These are phyloP conservation scores for Laothoe populi DNA, from an alignment of 2,888 invertebrate species.

Conservation along the genomic window DNA sequence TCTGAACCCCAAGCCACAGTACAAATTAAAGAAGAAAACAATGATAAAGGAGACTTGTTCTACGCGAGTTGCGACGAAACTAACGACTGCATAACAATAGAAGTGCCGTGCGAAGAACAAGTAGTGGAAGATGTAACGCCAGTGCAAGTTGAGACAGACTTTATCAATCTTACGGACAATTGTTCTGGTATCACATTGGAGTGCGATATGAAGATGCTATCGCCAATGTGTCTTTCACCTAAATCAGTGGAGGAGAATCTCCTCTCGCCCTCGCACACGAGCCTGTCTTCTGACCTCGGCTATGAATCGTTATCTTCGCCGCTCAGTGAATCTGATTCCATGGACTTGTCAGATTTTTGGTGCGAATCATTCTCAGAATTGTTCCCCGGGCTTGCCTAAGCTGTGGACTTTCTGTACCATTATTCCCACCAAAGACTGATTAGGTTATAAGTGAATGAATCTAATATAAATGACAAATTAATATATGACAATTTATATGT, in stretches of 20 bases:
- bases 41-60: conserved; percentile 86
- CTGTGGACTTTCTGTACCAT: conserved; percentile 50
- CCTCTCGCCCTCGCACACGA: conserved; percentile 74
- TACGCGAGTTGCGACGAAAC: conserved; percentile 90
- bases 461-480: conserved; percentile 56
- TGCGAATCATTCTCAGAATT: conserved; percentile 90
- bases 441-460: conserved; percentile 59
- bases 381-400: conserved; percentile 89
- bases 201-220: conserved; percentile 75
- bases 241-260: conserved; percentile 66
- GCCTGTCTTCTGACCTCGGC: conserved; percentile 74
- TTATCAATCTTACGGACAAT: conserved; percentile 55
- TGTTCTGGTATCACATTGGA: conserved; percentile 61
- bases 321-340: conserved; percentile 74
- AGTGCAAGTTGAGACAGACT: conserved; percentile 62
- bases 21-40: conserved; percentile 64
- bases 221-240: conserved; percentile 73
- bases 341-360: conserved; percentile 87
- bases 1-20: conserved; percentile 40
- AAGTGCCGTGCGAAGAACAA: conserved; percentile 87
- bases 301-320: conserved; percentile 81
- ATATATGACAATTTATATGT: conserved; percentile 43
- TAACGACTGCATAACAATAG: conserved; percentile 89
- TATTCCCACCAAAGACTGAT: conserved; percentile 79
- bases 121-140: conserved; percentile 63